These are phyloP conservation scores for Drosophila repletoides DNA, from an alignment of 1,140 invertebrate species.

Conservation along the genomic window DNA sequence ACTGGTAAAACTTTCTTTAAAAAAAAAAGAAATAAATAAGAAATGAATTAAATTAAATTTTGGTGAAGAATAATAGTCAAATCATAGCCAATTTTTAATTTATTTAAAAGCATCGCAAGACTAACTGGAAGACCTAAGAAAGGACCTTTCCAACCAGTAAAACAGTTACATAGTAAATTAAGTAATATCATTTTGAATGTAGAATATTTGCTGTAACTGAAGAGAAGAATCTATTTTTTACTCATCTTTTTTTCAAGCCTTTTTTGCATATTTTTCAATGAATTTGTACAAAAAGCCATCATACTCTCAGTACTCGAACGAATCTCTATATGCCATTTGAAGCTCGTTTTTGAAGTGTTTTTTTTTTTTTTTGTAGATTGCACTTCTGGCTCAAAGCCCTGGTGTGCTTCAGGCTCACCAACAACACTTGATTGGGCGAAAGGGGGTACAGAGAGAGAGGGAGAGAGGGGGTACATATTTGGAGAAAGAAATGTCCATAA, in stretches of 20 bases:
- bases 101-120: too few species aligned
- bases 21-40: too few species aligned
- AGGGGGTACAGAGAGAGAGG: not conserved
- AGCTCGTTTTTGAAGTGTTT: slow-evolving; percentile 9
- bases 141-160: too few species aligned
- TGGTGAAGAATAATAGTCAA: too few species aligned
- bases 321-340: slow-evolving; percentile 10
- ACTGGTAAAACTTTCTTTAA: too few species aligned
- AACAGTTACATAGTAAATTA: too few species aligned
- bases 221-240: not conserved
- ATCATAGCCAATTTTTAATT: too few species aligned
- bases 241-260: not conserved
- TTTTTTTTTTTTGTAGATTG: too few species aligned
- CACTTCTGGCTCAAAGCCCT: slow-evolving; percentile 6
- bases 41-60: too few species aligned
- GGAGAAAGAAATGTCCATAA: slow-evolving; percentile 42
- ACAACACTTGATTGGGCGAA: not conserved
- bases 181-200: too few species aligned
- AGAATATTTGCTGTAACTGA: too few species aligned
- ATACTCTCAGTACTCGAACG: slow-evolving; percentile 24
- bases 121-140: too few species aligned
- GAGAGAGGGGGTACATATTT: not conserved
- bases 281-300: not conserved
- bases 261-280: not conserved
- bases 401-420: not conserved